phyloP scores from a whole-genome alignment of 2,797 vertebrate species.

The Sphenodon punctatus region DNA sequence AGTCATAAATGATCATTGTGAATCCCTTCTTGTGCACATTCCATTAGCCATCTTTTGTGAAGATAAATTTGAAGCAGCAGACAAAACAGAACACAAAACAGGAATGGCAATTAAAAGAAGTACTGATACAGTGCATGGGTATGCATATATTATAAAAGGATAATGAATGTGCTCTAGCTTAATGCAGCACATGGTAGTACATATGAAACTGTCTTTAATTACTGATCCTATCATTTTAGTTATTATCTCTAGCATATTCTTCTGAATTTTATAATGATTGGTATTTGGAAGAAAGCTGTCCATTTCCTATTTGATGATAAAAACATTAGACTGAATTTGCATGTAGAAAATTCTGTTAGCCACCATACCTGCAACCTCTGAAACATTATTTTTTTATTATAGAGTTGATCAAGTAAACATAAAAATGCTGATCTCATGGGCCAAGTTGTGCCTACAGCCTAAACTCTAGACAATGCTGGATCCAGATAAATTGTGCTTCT shows the following conservation, averaged over 20 bases:
- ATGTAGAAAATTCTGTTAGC: not conserved
- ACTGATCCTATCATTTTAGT: rapidly evolving
- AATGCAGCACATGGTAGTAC: rapidly evolving
- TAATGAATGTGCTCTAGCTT: rapidly evolving
- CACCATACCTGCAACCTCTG: too few species aligned
- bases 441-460: too few species aligned
- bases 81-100: not conserved
- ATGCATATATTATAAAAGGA: rapidly evolving
- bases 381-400: too few species aligned
- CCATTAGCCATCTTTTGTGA: not conserved
- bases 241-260: not conserved
- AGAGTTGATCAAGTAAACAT: too few species aligned
- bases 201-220: not conserved
- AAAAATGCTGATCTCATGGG: too few species aligned
- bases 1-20: conserved; percentile 24
- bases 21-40: not conserved
- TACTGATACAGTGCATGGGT: not conserved
- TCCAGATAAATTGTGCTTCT: too few species aligned
- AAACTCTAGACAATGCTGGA: too few species aligned
- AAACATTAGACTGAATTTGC: not conserved
- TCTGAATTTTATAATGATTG: not conserved
- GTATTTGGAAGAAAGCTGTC: not conserved
- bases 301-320: not conserved
- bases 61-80: conserved; percentile 20
- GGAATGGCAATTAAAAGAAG: conserved; percentile 19